These are phyloP conservation scores for Enteromius argenteus DNA, from an alignment of 2,797 vertebrate genomes.

Conservation along the genomic window DNA sequence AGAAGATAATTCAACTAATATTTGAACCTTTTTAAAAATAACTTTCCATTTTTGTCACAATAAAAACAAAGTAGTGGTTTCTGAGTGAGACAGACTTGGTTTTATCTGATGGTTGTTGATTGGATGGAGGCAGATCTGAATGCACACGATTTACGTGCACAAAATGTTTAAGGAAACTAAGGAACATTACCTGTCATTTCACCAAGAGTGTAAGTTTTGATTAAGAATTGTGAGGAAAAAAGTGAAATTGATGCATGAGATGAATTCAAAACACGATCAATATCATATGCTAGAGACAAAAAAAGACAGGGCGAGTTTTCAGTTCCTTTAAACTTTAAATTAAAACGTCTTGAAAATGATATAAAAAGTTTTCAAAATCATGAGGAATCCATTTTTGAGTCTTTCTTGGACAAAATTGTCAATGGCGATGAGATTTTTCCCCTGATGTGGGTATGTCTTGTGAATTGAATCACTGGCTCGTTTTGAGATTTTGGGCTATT, in stretches of 20 bases:
- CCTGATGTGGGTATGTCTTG: neutral
- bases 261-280: neutral
- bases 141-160: neutral
- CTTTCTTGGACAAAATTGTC: neutral
- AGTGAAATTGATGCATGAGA: neutral
- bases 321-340: neutral
- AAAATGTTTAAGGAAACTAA: neutral
- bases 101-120: neutral
- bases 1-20: neutral
- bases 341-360: neutral
- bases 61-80: neutral
- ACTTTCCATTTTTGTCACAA: neutral
- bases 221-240: neutral
- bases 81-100: neutral
- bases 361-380: neutral
- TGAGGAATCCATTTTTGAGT: neutral
- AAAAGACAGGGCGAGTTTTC: neutral
- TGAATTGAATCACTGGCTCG: neutral
- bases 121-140: neutral
- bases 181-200: neutral
- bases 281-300: neutral
- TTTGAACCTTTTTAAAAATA: neutral
- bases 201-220: neutral
- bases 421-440: neutral
- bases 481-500: neutral